These are phyloP conservation scores for Orthonychiurus folsomi DNA, from an alignment of 2,888 invertebrate species.

Conservation along the genomic window DNA sequence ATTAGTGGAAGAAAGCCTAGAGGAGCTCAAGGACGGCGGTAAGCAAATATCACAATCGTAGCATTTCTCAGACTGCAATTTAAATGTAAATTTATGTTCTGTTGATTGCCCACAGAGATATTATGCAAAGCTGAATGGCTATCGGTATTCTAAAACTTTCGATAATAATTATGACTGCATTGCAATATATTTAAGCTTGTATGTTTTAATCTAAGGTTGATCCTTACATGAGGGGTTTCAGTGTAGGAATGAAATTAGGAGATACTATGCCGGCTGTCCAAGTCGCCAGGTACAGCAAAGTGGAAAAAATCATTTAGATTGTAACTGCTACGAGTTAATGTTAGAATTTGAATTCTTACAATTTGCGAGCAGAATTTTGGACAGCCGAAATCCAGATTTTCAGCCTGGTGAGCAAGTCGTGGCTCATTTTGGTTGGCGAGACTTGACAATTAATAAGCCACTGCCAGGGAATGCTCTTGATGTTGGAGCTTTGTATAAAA, in stretches of 20 bases:
- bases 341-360: background rate
- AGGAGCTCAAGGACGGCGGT: conserved; percentile 59
- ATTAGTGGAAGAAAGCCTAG: conserved; percentile 59
- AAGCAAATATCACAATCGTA: conserved; percentile 36
- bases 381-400: conserved; percentile 56
- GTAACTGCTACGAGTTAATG: background rate
- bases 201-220: too few species aligned
- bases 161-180: too few species aligned
- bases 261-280: conserved; percentile 55
- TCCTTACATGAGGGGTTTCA: conserved; percentile 54
- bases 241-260: conserved; percentile 42
- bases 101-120: conserved; percentile 42
- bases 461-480: conserved; percentile 14
- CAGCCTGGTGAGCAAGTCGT: conserved; percentile 57
- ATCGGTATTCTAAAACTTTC: too few species aligned
- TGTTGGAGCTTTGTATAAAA: conserved; percentile 25
- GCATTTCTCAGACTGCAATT: background rate
- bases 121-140: conserved; percentile 59
- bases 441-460: conserved; percentile 50
- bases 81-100: background rate
- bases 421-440: conserved; percentile 61
- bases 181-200: too few species aligned
- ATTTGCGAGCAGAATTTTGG: conserved; percentile 52
- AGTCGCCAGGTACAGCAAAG: conserved; percentile 55
- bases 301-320: background rate